Conservation (phyloP, 2,888 invertebrate genomes). For the Platypus cylindrus region DNA sequence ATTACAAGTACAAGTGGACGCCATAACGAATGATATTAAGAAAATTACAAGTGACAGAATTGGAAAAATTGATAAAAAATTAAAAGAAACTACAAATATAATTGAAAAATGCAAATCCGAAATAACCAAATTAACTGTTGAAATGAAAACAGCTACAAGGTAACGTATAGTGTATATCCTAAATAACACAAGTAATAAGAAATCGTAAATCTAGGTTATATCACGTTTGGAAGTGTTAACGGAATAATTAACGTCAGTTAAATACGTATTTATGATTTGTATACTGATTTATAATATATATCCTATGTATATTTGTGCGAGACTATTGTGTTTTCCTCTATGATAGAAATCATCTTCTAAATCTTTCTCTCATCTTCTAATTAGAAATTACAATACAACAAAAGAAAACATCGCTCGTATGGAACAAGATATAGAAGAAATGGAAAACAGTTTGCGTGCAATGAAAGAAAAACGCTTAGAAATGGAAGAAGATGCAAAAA, state of each 20-base stretch:
- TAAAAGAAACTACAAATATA: slow-evolving; percentile 53
- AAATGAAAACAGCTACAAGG: slow-evolving; percentile 51
- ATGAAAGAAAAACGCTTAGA: slow-evolving; percentile 45
- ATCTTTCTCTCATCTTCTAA: slow-evolving; percentile 5
- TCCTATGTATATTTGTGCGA: too few species aligned
- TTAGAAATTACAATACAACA: slow-evolving; percentile 62
- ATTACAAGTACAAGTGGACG: slow-evolving; percentile 47
- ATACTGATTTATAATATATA: too few species aligned
- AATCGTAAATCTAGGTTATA: too few species aligned
- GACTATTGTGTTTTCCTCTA: too few species aligned
- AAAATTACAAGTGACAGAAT: slow-evolving; percentile 56
- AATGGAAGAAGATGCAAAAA: slow-evolving; percentile 43
- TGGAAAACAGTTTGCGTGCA: slow-evolving; percentile 49
- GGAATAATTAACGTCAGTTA: too few species aligned
- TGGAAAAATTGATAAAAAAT: slow-evolving; percentile 55
- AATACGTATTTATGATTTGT: too few species aligned
- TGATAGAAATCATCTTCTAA: too few species aligned
- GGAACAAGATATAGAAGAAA: slow-evolving; percentile 55
- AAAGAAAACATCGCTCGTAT: slow-evolving; percentile 62
- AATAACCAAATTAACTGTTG: slow-evolving; percentile 54
- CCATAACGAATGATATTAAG: slow-evolving; percentile 53
- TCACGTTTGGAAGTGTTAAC: too few species aligned
- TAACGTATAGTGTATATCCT: slow-evolving; percentile 18
- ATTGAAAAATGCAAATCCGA: slow-evolving; percentile 60
- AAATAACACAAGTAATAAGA: slow-evolving; percentile 1